Percentiles rank a stretch among this genome's conserved stretches.
These are phyloP conservation scores for Maccullochella peelii DNA, from an alignment of 2,113 vertebrate species.

Conservation along the genomic window DNA sequence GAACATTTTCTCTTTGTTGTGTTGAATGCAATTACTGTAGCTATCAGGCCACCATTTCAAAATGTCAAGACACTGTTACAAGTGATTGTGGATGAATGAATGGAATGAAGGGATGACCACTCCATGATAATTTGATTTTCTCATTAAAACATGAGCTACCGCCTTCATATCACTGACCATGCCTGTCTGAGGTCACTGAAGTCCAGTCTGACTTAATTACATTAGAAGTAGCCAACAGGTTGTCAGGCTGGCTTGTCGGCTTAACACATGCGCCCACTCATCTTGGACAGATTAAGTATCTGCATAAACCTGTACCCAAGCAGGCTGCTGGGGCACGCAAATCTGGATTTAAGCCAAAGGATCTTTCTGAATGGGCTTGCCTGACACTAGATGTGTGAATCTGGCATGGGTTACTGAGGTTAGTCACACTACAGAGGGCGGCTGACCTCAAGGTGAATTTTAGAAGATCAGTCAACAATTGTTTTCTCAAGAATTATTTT, in stretches of 20 bases:
- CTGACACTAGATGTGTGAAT: conserved; percentile 48
- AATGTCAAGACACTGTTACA: neutral
- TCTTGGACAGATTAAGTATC: conserved; percentile 46
- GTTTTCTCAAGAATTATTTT: neutral
- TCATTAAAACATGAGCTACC: neutral
- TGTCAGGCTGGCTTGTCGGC: conserved; percentile 15
- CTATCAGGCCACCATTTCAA: neutral
- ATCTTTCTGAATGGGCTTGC: conserved; percentile 36
- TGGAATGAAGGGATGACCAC: neutral
- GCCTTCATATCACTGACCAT: conserved; percentile 1
- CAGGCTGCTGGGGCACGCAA: conserved; percentile 49
- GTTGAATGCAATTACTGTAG: neutral
- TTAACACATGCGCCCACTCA: conserved; percentile 17
- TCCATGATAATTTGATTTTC: conserved; percentile 22
- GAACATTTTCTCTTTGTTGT: neutral
- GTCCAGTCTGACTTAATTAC: conserved; percentile 44
- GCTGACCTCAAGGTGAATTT: conserved; percentile 17
- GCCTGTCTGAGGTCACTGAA: conserved; percentile 8
- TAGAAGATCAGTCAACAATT: conserved; percentile 9
- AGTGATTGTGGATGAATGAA: conserved; percentile 1
- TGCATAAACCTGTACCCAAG: conserved; percentile 36
- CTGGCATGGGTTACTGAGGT: conserved; percentile 39
- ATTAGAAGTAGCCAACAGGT: conserved; percentile 43
- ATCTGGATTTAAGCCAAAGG: conserved; percentile 50
- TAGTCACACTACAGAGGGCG: neutral